Evolutionary conservation across 2,888 invertebrate species (phyloP), one percentile per base, ranked within the genome.

Genomic region (Dexiosoma caninum): DNA sequence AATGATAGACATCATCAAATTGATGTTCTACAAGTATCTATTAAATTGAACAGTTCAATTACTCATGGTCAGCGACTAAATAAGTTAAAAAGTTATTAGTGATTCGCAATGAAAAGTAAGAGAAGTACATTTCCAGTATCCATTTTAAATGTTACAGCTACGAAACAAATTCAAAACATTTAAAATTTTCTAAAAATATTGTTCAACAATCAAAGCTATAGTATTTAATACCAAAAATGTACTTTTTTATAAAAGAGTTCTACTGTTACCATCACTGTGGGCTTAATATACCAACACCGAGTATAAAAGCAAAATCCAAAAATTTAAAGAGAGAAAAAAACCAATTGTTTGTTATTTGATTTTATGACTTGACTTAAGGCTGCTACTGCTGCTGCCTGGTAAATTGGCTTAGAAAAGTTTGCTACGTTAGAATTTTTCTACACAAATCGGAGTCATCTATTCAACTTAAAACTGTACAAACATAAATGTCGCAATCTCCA

Each of bases 331-430:
- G n/a, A n/a, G 27, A 27, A 27, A 21, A 62, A 62, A 44, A 57
- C 69, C 32, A 49, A 53, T 27, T 19, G 44, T 37, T 32, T 23
- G n/a, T 51, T 32, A 60, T 60, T 70, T 75, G 79, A 75, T 60
- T 80, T 80, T 71, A 70, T 71, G 40, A 71, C 66, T 70, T 70
- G 79, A 70, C 75, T 75, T 70, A 32, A 67, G 59, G 75, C 67
- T 42, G 16, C 14, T 44, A 55, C 32, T 46, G 21, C 14, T 27
- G 32, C n/a, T 59, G 59, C 30, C 35, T 16, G 44, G n/a, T 49
- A 80, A 80, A 80, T 76, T 76, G 80, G 75, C 80, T 80, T 80
- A 80, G 32, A 53, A 64, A 27, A 12, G 2, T 42, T 62, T 70
- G 70, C 60, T 75, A 42, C 14, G 12, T 59, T 75, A 44, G 27